Conservation (phyloP, 2,888 invertebrate genomes). For the Craniophora ligustri region DNA sequence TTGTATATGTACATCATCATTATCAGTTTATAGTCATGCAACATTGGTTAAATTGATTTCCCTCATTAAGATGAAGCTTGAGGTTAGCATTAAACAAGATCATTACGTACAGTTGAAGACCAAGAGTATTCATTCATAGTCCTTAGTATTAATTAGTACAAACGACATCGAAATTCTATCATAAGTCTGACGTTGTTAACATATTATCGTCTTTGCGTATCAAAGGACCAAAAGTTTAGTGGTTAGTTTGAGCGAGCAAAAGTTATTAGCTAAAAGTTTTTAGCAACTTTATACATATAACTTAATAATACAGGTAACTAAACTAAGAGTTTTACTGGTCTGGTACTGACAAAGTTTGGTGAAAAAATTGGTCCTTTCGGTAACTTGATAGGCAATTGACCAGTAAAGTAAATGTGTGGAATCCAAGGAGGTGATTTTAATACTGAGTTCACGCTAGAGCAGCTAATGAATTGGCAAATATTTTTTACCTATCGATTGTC, state of each 20-base stretch:
- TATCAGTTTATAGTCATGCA: conserved; percentile 72
- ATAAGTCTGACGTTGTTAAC: neutral
- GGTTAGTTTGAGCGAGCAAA: neutral
- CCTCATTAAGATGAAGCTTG: conserved; percentile 67
- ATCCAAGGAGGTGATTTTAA: neutral
- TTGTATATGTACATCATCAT: conserved; percentile 73
- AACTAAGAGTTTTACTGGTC: neutral
- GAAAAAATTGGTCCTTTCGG: neutral
- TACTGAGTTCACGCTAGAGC: conserved; percentile 15
- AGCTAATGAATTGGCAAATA: conserved; percentile 53
- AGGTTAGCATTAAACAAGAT: conserved; percentile 43
- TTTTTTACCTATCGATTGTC: conserved; percentile 76
- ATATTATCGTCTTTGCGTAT: conserved; percentile 1
- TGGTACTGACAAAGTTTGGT: neutral
- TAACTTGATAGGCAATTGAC: neutral
- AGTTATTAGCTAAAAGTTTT: neutral
- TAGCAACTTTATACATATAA: neutral
- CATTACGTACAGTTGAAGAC: conserved; percentile 6
- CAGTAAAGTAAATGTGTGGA: neutral
- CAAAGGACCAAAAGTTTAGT: conserved; percentile 19
- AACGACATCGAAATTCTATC: neutral
- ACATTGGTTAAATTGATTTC: conserved; percentile 73
- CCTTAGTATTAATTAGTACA: conserved; percentile 4
- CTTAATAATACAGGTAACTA: neutral
- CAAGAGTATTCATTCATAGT: conserved; percentile 13